phyloP scores from a whole-genome alignment of 2,797 vertebrate species.

The Muscicapa striata region DNA sequence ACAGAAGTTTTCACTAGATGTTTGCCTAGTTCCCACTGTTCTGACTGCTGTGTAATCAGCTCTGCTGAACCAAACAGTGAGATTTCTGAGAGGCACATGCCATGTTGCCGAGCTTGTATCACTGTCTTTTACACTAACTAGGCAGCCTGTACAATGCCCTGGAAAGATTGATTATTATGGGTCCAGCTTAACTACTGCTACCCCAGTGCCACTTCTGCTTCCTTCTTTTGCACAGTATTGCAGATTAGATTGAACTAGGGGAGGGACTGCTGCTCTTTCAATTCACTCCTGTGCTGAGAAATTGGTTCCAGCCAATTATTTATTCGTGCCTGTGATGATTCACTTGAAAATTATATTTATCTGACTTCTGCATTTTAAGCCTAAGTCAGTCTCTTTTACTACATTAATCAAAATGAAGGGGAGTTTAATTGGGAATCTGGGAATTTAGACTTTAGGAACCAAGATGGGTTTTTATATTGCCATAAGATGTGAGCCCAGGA shows the following conservation, averaged over 20 bases:
- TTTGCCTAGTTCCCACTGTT: not conserved
- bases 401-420: not conserved
- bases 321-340: not conserved
- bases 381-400: not conserved
- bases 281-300: not conserved
- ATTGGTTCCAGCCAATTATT: not conserved
- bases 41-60: not conserved
- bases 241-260: not conserved
- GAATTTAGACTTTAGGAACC: not conserved
- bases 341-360: not conserved
- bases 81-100: not conserved
- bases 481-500: not conserved
- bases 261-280: not conserved
- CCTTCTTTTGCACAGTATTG: not conserved
- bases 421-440: not conserved
- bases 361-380: not conserved
- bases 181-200: not conserved
- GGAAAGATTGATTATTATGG: not conserved
- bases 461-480: not conserved
- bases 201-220: not conserved
- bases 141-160: not conserved
- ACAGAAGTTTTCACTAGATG: not conserved
- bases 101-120: not conserved
- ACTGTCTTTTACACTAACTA: not conserved
- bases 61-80: not conserved